Base-by-base conservation (phyloP, 2,797 vertebrate genomes). In the Sebastes paucispinis region DNA sequence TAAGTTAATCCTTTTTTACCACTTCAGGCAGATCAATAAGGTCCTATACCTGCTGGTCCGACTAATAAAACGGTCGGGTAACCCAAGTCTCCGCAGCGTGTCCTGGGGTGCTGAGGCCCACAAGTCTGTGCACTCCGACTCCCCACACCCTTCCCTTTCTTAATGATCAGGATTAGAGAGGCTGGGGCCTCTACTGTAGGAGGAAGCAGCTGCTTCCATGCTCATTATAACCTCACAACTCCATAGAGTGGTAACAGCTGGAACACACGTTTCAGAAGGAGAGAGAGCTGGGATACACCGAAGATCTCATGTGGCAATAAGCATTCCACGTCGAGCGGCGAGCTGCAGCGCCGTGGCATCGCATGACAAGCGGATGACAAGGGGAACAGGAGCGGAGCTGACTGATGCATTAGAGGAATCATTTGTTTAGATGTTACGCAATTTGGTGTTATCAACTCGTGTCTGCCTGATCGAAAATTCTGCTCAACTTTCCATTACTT, bases 191-290 rank as follows among this genome's bases (percentile, higher is more conserved):
- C 92, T 93, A 94, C 93, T 93, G 93, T 93, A 94, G 94, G 90
- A 93, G 94, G 94, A 96, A 95, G 93, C 95, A 95, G 94, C 95
- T 95, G 95, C 91, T 92, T 93, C 92, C 91, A 95, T 93, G 92
- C 93, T 94, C 93, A 95, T 95, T 95, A 95, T 93, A 94, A 94
- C 89, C 93, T 94, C 93, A 95, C 94, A 94, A 92, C 91, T 93
- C 93, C 83, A 43, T 81, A 83, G 90, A 93, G 94, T 93, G 90
- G 88, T 88, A 95, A 94, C 94, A 95, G 95, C 94, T 96, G 94
- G 91, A 94, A 87, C 90, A 88, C 94, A 94, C 90, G 93, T 95
- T 95, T 94, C 87, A 73, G 85, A 90, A 86, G 83, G 58, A 59
- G 58, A 91, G 87, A 90, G 84, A 75, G 85, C 79, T 54, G 87